Percentiles rank a stretch among this genome's conserved stretches.
Conservation (phyloP, 2,113 vertebrate species). For the Eclectus roratus region DNA sequence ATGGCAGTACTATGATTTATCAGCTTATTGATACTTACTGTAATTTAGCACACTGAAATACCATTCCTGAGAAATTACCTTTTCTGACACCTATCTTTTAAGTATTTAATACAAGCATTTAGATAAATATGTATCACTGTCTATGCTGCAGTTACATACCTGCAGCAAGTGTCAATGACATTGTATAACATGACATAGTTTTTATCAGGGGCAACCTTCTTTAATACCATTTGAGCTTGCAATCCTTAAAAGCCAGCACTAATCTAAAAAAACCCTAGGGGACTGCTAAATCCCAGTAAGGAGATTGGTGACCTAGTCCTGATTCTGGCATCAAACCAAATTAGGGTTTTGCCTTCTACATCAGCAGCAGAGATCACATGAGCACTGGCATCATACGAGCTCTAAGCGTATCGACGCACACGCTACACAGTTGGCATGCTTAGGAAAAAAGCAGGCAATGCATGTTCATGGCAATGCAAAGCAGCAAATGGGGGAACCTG, state of each 20-base stretch:
- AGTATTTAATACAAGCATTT: not conserved
- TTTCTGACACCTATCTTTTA: not conserved
- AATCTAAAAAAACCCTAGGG: conserved; percentile 63
- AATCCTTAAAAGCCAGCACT: conserved; percentile 64
- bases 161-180: not conserved
- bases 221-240: conserved; percentile 47
- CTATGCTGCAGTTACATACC: not conserved
- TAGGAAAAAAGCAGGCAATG: not conserved
- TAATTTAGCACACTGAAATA: not conserved
- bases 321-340: conserved; percentile 6
- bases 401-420: fast-evolving
- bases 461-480: fast-evolving
- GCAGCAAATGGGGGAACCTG: not conserved
- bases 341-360: not conserved
- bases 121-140: not conserved
- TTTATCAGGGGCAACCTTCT: conserved; percentile 24
- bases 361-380: not conserved
- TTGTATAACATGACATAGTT: conserved; percentile 40
- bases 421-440: not conserved
- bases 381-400: not conserved
- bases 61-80: not conserved
- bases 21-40: not conserved
- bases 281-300: conserved; percentile 62
- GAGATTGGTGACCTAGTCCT: conserved; percentile 65
- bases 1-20: not conserved